phyloP scores from a whole-genome alignment of 2,797 vertebrate species.

The Potorous gilbertii region DNA sequence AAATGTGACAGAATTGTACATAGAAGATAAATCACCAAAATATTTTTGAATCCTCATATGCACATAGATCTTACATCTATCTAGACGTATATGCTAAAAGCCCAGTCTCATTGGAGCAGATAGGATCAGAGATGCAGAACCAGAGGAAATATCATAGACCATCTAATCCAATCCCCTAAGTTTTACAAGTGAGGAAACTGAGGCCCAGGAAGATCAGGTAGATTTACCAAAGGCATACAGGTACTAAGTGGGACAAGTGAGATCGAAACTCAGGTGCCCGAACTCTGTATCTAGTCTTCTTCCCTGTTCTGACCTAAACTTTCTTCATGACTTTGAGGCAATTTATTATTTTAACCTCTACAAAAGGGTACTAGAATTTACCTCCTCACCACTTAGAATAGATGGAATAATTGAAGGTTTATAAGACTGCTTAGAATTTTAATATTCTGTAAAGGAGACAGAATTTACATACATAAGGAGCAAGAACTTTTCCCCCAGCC shows the following conservation, averaged over 20 bases:
- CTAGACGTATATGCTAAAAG: neutral
- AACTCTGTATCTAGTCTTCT: neutral
- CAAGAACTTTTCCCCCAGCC: slow-evolving; percentile 45
- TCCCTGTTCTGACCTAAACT: slow-evolving; percentile 25
- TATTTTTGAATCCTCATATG: neutral
- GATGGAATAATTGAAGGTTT: slow-evolving; percentile 66
- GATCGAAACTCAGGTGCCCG: neutral
- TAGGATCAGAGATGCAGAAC: neutral
- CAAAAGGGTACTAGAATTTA: slow-evolving; percentile 45
- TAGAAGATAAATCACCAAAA: neutral
- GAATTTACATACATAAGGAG: slow-evolving; percentile 57
- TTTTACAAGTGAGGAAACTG: neutral
- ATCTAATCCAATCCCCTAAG: neutral
- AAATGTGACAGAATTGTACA: neutral
- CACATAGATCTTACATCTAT: neutral
- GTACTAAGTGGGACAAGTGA: neutral
- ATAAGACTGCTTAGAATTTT: slow-evolving; percentile 69
- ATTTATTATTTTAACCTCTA: slow-evolving; percentile 39
- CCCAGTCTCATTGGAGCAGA: neutral
- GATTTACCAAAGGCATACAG: neutral
- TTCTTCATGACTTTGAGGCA: neutral
- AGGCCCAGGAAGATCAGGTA: neutral
- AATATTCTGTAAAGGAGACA: slow-evolving; percentile 50
- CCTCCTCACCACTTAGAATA: slow-evolving; percentile 43
- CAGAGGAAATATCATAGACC: neutral